These are phyloP conservation scores for Thomomys bottae DNA, from an alignment of 2,113 vertebrate genomes.

Conservation along the genomic window DNA sequence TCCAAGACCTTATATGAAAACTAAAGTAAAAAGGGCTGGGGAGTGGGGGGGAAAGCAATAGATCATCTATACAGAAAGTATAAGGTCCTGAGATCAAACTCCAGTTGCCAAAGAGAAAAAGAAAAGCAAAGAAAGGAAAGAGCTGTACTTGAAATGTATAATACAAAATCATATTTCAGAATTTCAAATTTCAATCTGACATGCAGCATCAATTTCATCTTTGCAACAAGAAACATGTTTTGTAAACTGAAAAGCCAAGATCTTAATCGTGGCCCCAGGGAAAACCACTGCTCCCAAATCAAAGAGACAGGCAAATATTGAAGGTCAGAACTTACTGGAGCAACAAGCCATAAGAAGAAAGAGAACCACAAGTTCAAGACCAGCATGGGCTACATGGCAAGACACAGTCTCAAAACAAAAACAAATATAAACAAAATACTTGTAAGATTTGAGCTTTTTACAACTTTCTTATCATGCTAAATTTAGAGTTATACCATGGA, in stretches of 20 bases:
- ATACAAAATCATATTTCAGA: background rate
- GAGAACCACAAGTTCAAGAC: too few species aligned
- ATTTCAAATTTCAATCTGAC: background rate
- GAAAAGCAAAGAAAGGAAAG: background rate
- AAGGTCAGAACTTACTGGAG: background rate
- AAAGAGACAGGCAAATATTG: background rate
- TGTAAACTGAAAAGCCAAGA: background rate
- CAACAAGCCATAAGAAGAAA: too few species aligned
- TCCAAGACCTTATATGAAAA: too few species aligned
- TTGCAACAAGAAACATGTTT: background rate
- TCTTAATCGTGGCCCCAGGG: conserved; percentile 3
- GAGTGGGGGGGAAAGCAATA: too few species aligned
- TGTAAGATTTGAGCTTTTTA: background rate
- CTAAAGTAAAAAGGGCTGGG: too few species aligned
- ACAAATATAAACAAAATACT: too few species aligned
- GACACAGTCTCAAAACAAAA: too few species aligned
- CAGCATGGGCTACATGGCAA: too few species aligned
- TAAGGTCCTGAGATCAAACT: too few species aligned
- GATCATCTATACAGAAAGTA: too few species aligned
- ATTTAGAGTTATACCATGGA: background rate
- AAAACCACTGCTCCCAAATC: background rate
- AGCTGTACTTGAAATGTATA: background rate
- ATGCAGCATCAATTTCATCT: background rate
- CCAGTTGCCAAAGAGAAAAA: too few species aligned
- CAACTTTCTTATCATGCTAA: background rate